phyloP scores from a whole-genome alignment of 2,888 invertebrate species.

The Mythimna loreyi region DNA sequence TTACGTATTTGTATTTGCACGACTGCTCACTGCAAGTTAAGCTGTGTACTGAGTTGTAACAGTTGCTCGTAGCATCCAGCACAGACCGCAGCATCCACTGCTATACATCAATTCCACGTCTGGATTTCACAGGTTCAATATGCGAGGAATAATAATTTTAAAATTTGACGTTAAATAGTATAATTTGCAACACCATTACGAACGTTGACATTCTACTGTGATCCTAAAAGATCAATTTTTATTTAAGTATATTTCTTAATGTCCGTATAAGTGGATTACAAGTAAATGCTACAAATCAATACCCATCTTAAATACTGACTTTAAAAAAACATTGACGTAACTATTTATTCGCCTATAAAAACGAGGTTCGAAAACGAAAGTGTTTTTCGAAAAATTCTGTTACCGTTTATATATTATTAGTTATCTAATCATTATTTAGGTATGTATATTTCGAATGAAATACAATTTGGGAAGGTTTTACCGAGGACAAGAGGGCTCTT shows the following conservation, averaged over 20 bases:
- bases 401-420: constrained; percentile 72
- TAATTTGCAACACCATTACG: constrained; percentile 22
- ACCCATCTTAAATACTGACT: constrained; percentile 61
- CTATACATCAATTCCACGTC: constrained; percentile 57
- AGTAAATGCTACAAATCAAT: constrained; percentile 64
- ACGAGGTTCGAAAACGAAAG: constrained; percentile 74
- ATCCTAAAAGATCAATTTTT: constrained; percentile 49
- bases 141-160: constrained; percentile 46
- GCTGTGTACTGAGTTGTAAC: constrained; percentile 63
- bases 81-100: constrained; percentile 33
- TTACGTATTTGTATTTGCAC: constrained; percentile 78
- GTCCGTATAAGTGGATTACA: constrained; percentile 46
- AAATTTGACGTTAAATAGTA: constrained; percentile 31
- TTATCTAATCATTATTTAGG: constrained; percentile 70
- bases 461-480: constrained; percentile 59
- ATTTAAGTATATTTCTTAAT: constrained; percentile 23
- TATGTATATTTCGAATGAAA: constrained; percentile 73
- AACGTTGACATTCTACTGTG: constrained; percentile 42
- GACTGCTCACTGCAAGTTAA: constrained; percentile 56
- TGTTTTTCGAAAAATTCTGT: constrained; percentile 68
- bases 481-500: constrained; percentile 48
- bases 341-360: constrained; percentile 69
- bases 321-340: constrained; percentile 67
- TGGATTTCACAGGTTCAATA: constrained; percentile 41
- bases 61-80: constrained; percentile 47